Evolutionary conservation across 2,797 vertebrate species (phyloP).

Genomic region (Psittacula derbiana): DNA sequence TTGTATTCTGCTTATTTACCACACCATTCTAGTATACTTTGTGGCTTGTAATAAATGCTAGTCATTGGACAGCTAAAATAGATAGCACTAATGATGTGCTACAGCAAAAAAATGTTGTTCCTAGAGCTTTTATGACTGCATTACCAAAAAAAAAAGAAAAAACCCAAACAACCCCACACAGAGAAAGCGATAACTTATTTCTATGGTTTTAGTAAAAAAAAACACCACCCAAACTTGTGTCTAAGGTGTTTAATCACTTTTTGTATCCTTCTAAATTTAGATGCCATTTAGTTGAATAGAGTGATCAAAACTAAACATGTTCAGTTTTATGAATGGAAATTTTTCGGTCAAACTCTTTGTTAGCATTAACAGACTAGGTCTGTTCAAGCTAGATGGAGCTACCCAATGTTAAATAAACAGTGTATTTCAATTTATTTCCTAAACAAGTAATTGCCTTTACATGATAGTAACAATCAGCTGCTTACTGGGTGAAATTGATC

Average conservation of each 20-base stretch:
- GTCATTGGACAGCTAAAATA: not conserved
- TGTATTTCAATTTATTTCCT: not conserved
- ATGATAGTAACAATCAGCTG: not conserved
- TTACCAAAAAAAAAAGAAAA: not conserved
- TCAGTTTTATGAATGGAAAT: not conserved
- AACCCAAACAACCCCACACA: not conserved
- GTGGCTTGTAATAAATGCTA: not conserved
- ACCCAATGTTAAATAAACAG: not conserved
- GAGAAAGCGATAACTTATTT: not conserved
- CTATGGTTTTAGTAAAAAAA: not conserved
- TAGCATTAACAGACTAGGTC: not conserved
- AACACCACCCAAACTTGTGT: not conserved
- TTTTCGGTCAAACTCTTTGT: not conserved
- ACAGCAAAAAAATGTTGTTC: not conserved
- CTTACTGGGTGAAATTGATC: not conserved
- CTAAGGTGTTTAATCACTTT: not conserved
- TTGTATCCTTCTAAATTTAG: not conserved
- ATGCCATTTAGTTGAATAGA: not conserved
- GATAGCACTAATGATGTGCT: not conserved
- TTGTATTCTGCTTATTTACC: conserved; percentile 36
- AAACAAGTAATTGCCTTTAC: not conserved
- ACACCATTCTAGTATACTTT: not conserved
- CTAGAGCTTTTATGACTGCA: not conserved
- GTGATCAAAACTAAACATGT: not conserved
- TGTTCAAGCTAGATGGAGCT: not conserved